Base-by-base conservation (phyloP, 2,888 invertebrate species). In the Metopia argyrocephala region DNA sequence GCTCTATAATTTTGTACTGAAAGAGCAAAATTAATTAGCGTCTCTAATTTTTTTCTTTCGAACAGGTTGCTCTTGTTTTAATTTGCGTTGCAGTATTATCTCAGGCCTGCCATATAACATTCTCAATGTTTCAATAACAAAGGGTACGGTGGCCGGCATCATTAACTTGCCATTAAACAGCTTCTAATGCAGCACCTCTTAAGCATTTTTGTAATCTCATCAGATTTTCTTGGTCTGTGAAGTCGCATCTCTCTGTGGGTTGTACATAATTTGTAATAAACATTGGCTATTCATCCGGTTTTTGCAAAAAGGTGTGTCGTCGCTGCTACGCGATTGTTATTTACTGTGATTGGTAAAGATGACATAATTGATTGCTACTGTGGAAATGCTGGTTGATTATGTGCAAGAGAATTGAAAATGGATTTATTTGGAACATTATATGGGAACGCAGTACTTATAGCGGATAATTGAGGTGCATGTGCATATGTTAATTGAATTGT, bases 211-310 rank as follows among this genome's bases (percentile, higher is more conserved):
- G 76, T 9, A 82, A 21, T 1, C 73, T 18, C 9, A 81, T 74
- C 0, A 78, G 20, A 27, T 79, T 82, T 64, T 81, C 81, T 21
- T 79, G 62, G 12, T 76, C 69, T 25, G 68, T 66, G 28, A 79
- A 83, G 9, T 76, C 79, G 9, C 73, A 81, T 21, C 80, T 61
- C n/a, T 81, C 75, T 1, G 83, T 81, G 9, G 83, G 79, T n/a
- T 80, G 74, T 9, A 62, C 21, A 31, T n/a, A n/a, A n/a, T n/a
- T n/a, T n/a, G n/a, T n/a, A n/a, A n/a, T 71, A 83, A 15, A 2
- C 2, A 2, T 1, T 4, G 31, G 12, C 9, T 7, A 12, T 12
- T 1, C 31, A 31, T 6, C 12, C n/a, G n/a, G 28, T 28, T 7
- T 7, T 9, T 28, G 28, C 6, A 5, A 28, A 6, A 3, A 6